Evolutionary conservation across 2,113 vertebrate species (phyloP).

Genomic region (Trogon melanurus): DNA sequence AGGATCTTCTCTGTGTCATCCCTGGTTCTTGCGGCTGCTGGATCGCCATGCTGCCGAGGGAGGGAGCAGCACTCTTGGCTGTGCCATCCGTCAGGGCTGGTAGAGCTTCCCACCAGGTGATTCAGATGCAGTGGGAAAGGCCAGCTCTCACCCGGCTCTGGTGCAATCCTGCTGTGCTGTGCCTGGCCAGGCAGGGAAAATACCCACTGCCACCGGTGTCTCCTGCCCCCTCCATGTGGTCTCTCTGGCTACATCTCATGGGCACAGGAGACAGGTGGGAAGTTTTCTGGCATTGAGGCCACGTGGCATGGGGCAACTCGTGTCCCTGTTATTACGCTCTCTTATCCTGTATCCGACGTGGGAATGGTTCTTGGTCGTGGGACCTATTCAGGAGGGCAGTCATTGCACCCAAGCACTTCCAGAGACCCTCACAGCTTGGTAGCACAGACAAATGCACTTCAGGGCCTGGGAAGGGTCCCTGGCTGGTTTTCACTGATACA

Average conservation of each 20-base stretch:
- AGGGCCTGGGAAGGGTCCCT: background rate
- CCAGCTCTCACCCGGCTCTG: background rate
- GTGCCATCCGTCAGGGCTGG: accelerated
- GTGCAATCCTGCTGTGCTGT: background rate
- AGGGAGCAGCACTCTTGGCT: background rate
- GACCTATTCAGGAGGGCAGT: background rate
- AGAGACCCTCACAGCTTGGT: background rate
- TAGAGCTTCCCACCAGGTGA: background rate
- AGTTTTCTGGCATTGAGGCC: accelerated
- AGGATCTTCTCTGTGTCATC: background rate
- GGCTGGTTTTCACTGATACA: background rate
- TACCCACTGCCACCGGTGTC: background rate
- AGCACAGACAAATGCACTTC: accelerated
- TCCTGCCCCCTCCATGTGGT: background rate
- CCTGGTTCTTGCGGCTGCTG: background rate
- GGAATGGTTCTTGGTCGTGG: background rate
- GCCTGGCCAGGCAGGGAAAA: background rate
- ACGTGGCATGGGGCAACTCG: accelerated
- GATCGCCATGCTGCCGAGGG: background rate
- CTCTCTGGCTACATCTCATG: background rate
- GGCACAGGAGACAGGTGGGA: background rate
- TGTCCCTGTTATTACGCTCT: background rate
- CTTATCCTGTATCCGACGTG: background rate
- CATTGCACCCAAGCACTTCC: background rate
- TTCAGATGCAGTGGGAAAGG: background rate